A percentile compares a stretch with the other conserved stretches of the same genome.
Conservation (phyloP, 2,113 vertebrate genomes). For the Chaetodon auriga region DNA sequence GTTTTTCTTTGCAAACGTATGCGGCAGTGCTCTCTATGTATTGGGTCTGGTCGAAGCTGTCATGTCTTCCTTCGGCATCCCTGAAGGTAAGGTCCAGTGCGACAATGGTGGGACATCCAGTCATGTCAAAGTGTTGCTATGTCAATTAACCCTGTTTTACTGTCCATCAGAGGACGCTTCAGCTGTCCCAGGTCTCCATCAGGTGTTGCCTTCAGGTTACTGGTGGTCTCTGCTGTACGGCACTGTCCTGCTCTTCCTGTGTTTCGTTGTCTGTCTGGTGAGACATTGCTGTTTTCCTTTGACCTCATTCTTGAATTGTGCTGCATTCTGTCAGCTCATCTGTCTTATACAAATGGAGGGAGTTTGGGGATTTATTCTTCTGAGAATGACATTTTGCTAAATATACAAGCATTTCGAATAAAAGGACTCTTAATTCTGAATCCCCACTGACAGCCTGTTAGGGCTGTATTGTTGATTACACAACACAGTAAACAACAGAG, state of each 20-base stretch:
- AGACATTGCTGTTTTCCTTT: conserved; percentile 11
- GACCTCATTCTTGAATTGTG: not conserved
- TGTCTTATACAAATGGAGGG: not conserved
- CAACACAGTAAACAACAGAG: not conserved
- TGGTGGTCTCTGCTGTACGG: conserved; percentile 90
- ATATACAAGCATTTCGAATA: not conserved
- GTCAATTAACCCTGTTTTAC: not conserved
- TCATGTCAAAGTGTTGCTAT: not conserved
- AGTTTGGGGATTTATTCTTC: not conserved
- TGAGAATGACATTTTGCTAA: not conserved
- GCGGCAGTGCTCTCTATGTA: conserved; percentile 89
- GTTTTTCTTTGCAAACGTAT: conserved; percentile 92
- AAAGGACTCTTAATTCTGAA: not conserved
- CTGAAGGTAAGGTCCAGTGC: conserved; percentile 73
- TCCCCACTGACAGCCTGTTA: not conserved
- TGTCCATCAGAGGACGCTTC: conserved; percentile 45
- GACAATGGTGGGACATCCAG: not conserved
- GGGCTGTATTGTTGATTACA: not conserved
- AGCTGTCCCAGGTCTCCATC: conserved; percentile 39
- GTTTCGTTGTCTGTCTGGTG: conserved; percentile 90
- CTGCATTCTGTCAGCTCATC: no score
- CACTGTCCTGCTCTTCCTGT: conserved; percentile 86
- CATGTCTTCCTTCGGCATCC: conserved; percentile 85
- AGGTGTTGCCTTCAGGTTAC: conserved; percentile 86
- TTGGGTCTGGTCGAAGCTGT: conserved; percentile 90